Percentiles rank a stretch among this genome's conserved stretches.
Conservation (phyloP, 2,113 vertebrate species). For the Tachuris rubrigastra region DNA sequence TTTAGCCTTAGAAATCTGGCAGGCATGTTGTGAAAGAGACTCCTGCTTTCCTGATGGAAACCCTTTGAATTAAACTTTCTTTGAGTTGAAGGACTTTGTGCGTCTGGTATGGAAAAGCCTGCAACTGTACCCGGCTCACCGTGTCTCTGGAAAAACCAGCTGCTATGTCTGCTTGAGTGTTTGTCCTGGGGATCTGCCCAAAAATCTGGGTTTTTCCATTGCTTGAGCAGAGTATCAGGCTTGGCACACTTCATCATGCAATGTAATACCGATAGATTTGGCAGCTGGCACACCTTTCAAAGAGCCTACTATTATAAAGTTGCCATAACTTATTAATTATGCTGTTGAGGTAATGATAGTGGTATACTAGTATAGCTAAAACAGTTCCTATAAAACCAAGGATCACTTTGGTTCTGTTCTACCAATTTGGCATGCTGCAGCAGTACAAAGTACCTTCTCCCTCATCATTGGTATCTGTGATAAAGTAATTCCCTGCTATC, state of each 20-base stretch:
- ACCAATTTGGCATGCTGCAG: background rate
- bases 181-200: background rate
- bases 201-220: background rate
- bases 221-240: background rate
- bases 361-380: background rate
- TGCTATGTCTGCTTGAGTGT: background rate
- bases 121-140: accelerated
- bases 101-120: background rate
- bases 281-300: background rate
- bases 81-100: background rate
- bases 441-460: background rate
- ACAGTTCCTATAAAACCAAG: background rate
- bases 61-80: background rate
- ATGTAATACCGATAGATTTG: background rate
- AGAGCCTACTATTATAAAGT: background rate
- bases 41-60: background rate
- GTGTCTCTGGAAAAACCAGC: background rate
- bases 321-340: background rate
- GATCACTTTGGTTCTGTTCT: background rate
- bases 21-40: background rate
- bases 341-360: background rate
- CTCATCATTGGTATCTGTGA: background rate
- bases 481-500: background rate
- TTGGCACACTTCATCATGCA: background rate
- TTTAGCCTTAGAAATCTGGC: background rate